Evolutionary conservation across 2,888 invertebrate genomes (phyloP).

Genomic region (Caenorhabditis becei): DNA sequence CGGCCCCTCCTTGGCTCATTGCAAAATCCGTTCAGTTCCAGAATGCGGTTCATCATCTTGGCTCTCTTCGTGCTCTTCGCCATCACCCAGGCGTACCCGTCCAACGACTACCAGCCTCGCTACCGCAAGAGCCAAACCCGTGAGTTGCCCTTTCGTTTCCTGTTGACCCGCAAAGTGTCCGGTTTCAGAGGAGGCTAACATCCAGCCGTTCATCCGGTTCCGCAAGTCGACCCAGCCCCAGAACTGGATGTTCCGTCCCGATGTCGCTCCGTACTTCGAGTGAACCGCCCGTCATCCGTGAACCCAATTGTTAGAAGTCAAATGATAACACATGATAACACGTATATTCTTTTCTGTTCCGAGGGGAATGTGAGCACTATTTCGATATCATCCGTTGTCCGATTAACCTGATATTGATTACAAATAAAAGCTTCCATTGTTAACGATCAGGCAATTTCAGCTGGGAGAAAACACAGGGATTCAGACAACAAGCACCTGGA

Average conservation of each 20-base stretch:
- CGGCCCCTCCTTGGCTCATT: neutral
- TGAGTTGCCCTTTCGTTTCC: slow-evolving; percentile 34
- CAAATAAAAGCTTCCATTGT: slow-evolving; percentile 46
- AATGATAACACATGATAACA: slow-evolving; percentile 2
- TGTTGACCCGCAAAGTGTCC: neutral
- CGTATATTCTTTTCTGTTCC: slow-evolving; percentile 39
- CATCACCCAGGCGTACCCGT: slow-evolving; percentile 55
- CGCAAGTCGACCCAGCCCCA: slow-evolving; percentile 65
- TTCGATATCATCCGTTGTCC: slow-evolving; percentile 54
- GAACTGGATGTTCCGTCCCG: slow-evolving; percentile 56
- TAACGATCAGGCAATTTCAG: neutral
- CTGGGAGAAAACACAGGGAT: neutral
- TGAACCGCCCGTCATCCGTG: slow-evolving; percentile 11
- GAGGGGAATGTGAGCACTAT: slow-evolving; percentile 59
- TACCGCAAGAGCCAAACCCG: slow-evolving; percentile 69
- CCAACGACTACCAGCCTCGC: slow-evolving; percentile 58
- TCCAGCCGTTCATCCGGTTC: slow-evolving; percentile 72
- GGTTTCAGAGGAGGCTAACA: slow-evolving; percentile 69
- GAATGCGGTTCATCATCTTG: slow-evolving; percentile 63
- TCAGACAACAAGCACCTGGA: no score
- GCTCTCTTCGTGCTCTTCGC: slow-evolving; percentile 62
- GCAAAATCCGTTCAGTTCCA: slow-evolving; percentile 12
- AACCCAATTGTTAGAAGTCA: slow-evolving; percentile 31
- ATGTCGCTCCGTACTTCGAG: slow-evolving; percentile 44
- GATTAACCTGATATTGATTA: slow-evolving; percentile 37